Conservation (phyloP, 2,113 vertebrate genomes). For the Noturus placidus region DNA sequence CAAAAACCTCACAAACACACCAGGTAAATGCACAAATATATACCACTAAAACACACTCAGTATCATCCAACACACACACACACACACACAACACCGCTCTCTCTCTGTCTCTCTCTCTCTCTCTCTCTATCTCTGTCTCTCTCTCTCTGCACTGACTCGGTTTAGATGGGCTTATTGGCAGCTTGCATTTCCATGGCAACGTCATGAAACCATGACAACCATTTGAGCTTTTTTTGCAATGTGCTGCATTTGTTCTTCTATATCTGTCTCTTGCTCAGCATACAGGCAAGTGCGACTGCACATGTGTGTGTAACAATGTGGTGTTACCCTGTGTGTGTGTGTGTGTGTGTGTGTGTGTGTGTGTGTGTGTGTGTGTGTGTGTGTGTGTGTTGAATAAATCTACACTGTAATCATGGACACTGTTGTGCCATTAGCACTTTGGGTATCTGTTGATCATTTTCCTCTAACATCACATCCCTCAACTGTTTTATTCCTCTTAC, state of each 20-base stretch:
- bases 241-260: conserved; percentile 64
- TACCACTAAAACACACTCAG: not conserved
- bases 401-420: not conserved
- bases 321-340: not conserved
- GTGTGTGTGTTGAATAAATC: not conserved
- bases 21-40: no score
- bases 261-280: conserved; percentile 31
- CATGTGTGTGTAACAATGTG: conserved; percentile 13
- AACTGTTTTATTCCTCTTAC: no score
- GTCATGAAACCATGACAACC: conserved; percentile 77
- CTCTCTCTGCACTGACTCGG: conserved; percentile 67
- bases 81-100: not conserved
- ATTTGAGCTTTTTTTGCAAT: conserved; percentile 70
- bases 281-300: conserved; percentile 43
- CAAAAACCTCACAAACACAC: conserved; percentile 25
- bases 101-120: no score
- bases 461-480: no score
- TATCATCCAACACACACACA: conserved; percentile 20
- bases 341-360: conserved; percentile 1
- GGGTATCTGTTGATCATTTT: not conserved
- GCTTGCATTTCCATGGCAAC: conserved; percentile 81
- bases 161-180: conserved; percentile 77
- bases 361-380: conserved; percentile 23
- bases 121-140: conserved; percentile 62
- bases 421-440: not conserved